Conservation (phyloP, 2,113 vertebrate species). For the Neoarius graeffei region DNA sequence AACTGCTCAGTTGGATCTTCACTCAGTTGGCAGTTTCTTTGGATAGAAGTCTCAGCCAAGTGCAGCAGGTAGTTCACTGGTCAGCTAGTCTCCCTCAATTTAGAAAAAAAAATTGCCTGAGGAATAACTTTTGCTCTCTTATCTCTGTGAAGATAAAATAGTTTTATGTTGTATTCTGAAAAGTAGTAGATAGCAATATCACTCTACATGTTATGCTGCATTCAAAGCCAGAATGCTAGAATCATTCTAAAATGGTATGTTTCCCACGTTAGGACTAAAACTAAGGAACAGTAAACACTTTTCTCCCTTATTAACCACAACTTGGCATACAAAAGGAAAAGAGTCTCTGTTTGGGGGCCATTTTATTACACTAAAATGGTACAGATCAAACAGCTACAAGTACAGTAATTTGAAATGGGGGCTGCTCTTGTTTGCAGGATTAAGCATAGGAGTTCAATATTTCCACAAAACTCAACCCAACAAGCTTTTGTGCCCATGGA, state of each 20-base stretch:
- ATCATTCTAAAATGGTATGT: too few species aligned
- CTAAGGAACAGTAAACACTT: too few species aligned
- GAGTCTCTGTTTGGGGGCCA: background rate
- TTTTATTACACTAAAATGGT: conserved; percentile 21
- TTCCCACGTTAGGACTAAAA: too few species aligned
- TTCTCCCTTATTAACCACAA: background rate
- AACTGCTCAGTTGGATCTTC: background rate
- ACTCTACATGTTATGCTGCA: background rate
- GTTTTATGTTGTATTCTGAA: background rate
- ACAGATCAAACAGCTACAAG: background rate
- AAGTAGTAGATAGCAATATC: background rate
- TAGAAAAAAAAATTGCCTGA: background rate
- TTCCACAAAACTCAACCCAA: background rate
- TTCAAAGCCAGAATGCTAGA: too few species aligned
- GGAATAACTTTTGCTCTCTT: background rate
- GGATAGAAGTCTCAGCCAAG: background rate
- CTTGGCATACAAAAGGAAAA: background rate
- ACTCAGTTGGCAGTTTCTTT: background rate
- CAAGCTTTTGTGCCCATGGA: background rate
- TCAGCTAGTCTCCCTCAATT: background rate
- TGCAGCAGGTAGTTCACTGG: background rate
- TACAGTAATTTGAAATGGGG: background rate
- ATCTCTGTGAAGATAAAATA: background rate
- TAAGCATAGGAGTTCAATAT: background rate
- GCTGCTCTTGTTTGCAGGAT: background rate